Evolutionary conservation across 2,113 vertebrate genomes (phyloP).

Genomic region (Chlorodrepanis virens): DNA sequence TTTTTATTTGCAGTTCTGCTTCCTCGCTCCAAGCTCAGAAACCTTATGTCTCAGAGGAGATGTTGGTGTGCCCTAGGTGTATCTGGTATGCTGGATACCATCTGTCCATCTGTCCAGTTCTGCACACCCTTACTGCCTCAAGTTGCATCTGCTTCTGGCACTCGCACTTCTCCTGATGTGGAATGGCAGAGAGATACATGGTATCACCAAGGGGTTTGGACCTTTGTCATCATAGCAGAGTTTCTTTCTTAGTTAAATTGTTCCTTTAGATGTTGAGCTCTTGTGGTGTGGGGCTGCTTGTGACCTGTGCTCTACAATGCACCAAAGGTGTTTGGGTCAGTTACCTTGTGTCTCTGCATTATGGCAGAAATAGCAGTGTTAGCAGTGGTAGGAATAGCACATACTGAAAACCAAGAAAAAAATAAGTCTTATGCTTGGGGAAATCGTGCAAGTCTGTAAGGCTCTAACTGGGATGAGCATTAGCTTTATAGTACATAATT

Average conservation of each 20-base stretch:
- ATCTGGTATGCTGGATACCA: neutral
- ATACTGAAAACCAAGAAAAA: neutral
- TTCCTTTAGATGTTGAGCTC: neutral
- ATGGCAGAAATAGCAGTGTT: neutral
- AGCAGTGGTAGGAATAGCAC: neutral
- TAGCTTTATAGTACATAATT: neutral
- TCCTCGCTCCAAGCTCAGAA: neutral
- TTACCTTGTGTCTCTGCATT: rapidly evolving
- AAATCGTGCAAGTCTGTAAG: neutral
- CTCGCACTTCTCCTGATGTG: neutral
- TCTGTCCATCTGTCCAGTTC: neutral
- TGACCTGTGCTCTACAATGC: neutral
- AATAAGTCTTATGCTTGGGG: neutral
- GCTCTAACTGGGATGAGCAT: neutral
- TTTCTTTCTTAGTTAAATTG: neutral
- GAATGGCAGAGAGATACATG: neutral
- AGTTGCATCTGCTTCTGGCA: neutral
- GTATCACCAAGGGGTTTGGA: neutral
- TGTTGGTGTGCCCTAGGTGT: neutral
- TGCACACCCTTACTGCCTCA: neutral
- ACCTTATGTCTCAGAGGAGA: neutral
- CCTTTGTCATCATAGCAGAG: neutral
- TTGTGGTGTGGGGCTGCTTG: rapidly evolving
- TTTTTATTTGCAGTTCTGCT: neutral
- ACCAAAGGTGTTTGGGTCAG: neutral